Base-by-base conservation (phyloP, 2,113 vertebrate genomes). In the Alethe diademata region DNA sequence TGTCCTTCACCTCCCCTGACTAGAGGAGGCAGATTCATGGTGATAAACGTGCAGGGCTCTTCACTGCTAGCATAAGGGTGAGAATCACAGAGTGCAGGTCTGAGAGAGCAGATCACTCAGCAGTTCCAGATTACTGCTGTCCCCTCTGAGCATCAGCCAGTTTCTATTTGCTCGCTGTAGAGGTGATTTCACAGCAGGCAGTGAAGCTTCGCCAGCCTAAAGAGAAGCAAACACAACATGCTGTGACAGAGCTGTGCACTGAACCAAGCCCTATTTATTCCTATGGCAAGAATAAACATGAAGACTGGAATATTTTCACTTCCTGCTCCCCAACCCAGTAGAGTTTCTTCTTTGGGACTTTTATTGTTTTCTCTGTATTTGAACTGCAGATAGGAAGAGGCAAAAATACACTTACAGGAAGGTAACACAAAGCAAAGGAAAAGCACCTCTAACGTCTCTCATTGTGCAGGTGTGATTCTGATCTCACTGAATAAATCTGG, bases 1-100 rank as follows among this genome's bases (percentile, higher is more conserved):
- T 0, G 1, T n/a, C 22, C 22, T 11, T 50, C 11, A 6, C 8
- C 11, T n/a, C 26, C 0, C 0, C n/a, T 57, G 28, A 42, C 57
- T 50, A 58, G 47, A 58, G 20, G 29, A 47, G 23, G 28, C 31
- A 84, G n/a, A 61, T 72, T 64, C 12, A 33, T 2, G 42, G 19
- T 13, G 36, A 42, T 28, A 19, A 12, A 84, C 8, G 7, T 24
- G 4, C 31, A 64, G 57, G n/a, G 4, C 11, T n/a, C 24, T 78
- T 80, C 61, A 16, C 40, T 50, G 8, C 12, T 13, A 64, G 8
- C 36, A 3, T 12, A 26, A 72, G 23, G 50, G 7, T 47, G 43
- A 62, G 24, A 33, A 38, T 42, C 65, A 19, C 43, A 20, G 70
- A 67, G 38, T 62, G 38, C 35, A 50, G 40, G 19, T 60, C 25